Evolutionary conservation across 2,888 invertebrate genomes (phyloP).

Genomic region (Apoda limacodes): DNA sequence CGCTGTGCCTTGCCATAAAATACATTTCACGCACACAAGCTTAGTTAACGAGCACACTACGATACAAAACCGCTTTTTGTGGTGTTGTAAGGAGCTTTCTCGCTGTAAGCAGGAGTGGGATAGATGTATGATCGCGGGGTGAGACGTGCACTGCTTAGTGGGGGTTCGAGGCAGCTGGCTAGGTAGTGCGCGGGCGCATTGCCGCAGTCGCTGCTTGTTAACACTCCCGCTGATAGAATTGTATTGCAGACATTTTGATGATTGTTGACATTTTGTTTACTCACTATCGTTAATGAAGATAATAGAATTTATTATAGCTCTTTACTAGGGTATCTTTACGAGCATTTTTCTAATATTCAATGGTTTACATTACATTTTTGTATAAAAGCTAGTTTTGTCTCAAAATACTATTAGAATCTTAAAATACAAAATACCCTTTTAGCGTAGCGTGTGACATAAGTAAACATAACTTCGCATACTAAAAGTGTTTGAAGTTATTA

Average conservation of each 20-base stretch:
- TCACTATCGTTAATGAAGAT: slow-evolving; percentile 31
- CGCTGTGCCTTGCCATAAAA: slow-evolving; percentile 59
- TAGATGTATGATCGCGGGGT: slow-evolving; percentile 49
- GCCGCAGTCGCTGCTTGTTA: slow-evolving; percentile 61
- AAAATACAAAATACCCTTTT: too few species aligned
- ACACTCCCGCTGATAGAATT: slow-evolving; percentile 54
- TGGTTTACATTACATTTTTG: too few species aligned
- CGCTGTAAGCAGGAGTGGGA: slow-evolving; percentile 46
- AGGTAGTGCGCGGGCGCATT: slow-evolving; percentile 59
- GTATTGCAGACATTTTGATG: slow-evolving; percentile 43
- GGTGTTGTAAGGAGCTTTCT: slow-evolving; percentile 47
- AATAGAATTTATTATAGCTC: too few species aligned
- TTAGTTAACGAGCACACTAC: slow-evolving; percentile 35
- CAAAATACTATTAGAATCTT: too few species aligned
- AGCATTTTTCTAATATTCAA: too few species aligned
- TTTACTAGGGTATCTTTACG: too few species aligned
- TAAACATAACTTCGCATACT: too few species aligned
- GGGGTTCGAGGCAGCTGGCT: slow-evolving; percentile 63
- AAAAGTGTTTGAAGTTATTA: too few species aligned
- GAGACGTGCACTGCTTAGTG: slow-evolving; percentile 45
- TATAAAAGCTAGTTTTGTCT: too few species aligned
- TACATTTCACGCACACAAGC: slow-evolving; percentile 52
- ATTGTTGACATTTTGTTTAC: slow-evolving; percentile 38
- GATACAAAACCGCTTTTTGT: slow-evolving; percentile 65
- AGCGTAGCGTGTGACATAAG: too few species aligned